A percentile compares a stretch with the other conserved stretches of the same genome.
Evolutionary conservation across 2,888 invertebrate species (phyloP).

Genomic region (Cephus pulcher): DNA sequence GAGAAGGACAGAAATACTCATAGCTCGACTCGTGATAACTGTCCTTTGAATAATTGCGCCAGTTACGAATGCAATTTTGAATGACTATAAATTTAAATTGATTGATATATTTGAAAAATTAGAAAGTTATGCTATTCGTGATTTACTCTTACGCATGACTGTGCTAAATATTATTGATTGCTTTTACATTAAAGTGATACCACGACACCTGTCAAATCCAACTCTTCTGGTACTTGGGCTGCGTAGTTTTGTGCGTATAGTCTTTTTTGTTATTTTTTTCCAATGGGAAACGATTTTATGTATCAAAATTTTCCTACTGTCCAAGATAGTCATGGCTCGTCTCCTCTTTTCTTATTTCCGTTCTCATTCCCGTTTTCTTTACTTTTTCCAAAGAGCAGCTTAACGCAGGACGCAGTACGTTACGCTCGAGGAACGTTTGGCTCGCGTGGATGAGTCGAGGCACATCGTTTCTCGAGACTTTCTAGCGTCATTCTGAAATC

Average conservation of each 20-base stretch:
- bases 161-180: not conserved
- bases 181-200: not conserved
- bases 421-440: not conserved
- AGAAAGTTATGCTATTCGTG: not conserved
- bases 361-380: not conserved
- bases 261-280: constrained; percentile 3
- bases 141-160: not conserved
- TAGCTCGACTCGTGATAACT: not conserved
- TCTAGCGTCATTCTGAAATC: constrained; percentile 45
- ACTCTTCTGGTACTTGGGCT: not conserved
- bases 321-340: not conserved
- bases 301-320: not conserved
- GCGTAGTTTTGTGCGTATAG: not conserved
- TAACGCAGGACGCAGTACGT: not conserved
- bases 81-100: not conserved
- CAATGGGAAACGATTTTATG: constrained; percentile 11
- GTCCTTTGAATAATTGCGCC: not conserved
- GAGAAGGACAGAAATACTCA: not conserved
- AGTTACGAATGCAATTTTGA: not conserved
- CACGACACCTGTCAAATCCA: not conserved
- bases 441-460: constrained; percentile 43
- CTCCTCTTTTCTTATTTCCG: not conserved
- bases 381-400: not conserved
- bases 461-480: constrained; percentile 43
- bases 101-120: not conserved